Evolutionary conservation across 2,888 invertebrate species (phyloP).

Genomic region (Phyllotreta cruciferae): DNA sequence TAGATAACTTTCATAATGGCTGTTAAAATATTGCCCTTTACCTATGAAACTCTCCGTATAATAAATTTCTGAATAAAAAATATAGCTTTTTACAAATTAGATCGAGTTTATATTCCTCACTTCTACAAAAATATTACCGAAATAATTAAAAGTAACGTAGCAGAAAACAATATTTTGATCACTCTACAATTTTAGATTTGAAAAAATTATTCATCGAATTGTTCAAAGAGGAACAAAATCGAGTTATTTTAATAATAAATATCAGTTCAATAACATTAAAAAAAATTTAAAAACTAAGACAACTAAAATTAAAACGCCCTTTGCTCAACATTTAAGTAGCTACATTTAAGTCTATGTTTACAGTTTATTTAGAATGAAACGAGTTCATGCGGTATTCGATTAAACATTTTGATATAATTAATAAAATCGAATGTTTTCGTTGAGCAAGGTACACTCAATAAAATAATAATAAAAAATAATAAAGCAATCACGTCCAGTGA

Average conservation of each 20-base stretch:
- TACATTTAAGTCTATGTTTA: not conserved
- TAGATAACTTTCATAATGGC: no score
- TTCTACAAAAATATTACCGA: conserved; percentile 31
- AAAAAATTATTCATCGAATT: conserved; percentile 14
- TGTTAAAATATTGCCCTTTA: no score
- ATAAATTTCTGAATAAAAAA: not conserved
- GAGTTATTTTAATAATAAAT: conserved; percentile 40
- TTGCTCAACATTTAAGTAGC: conserved; percentile 8
- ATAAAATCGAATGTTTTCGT: not conserved
- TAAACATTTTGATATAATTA: no score
- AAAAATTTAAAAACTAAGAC: conserved; percentile 28
- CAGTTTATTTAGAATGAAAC: no score
- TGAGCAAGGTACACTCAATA: conserved; percentile 11
- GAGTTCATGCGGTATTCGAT: no score
- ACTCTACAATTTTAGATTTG: conserved; percentile 10
- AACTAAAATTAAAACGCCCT: conserved; percentile 18
- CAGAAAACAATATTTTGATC: conserved; percentile 35
- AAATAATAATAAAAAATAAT: conserved; percentile 38
- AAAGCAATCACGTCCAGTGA: conserved; percentile 50
- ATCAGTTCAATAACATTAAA: conserved; percentile 40
- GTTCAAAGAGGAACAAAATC: conserved; percentile 29
- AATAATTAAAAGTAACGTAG: conserved; percentile 36
- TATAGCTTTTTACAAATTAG: conserved; percentile 4
- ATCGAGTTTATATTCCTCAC: conserved; percentile 27
- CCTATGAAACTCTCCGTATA: no score